A percentile compares a stretch with the other conserved stretches of the same genome.
phyloP scores from a whole-genome alignment of 2,113 vertebrate species.

The Brachionichthys hirsutus region DNA sequence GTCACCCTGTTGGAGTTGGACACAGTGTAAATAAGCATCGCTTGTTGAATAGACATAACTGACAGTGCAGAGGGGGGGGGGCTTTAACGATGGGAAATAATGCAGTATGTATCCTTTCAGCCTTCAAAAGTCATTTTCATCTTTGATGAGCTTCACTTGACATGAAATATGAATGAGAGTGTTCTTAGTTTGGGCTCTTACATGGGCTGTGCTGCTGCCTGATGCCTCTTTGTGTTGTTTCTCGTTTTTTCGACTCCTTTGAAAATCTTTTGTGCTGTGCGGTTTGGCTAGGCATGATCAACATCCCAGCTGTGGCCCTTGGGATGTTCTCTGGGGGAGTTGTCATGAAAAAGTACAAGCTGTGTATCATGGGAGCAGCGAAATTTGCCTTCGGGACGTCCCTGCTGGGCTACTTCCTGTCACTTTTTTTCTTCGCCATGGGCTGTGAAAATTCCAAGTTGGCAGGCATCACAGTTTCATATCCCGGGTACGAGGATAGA shows the following conservation, averaged over 20 bases:
- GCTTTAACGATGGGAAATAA: slow-evolving; percentile 15
- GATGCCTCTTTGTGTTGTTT: slow-evolving; percentile 8
- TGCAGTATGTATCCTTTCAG: slow-evolving; percentile 19
- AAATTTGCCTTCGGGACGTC: slow-evolving; percentile 86
- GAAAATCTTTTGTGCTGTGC: slow-evolving; percentile 27
- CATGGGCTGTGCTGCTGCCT: not conserved
- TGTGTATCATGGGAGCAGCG: slow-evolving; percentile 83
- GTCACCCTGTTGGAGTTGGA: not conserved
- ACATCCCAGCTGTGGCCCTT: slow-evolving; percentile 91
- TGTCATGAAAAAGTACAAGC: slow-evolving; percentile 87
- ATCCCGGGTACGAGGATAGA: slow-evolving; percentile 78
- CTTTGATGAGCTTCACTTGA: slow-evolving; percentile 30
- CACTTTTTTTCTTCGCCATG: slow-evolving; percentile 83
- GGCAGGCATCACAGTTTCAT: slow-evolving; percentile 86
- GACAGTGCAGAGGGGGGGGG: not conserved
- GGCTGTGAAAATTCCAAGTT: slow-evolving; percentile 87
- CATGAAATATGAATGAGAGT: slow-evolving; percentile 42
- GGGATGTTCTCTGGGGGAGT: slow-evolving; percentile 92
- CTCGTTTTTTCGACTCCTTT: slow-evolving; percentile 10
- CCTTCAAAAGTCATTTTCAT: slow-evolving; percentile 35
- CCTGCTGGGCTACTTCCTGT: slow-evolving; percentile 85
- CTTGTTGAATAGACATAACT: not conserved
- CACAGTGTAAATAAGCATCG: not conserved
- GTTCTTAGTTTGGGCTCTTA: not conserved
- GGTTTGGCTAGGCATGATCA: slow-evolving; percentile 82